Evolutionary conservation across 2,888 invertebrate species (phyloP), one percentile per base, ranked within the genome.

Genomic region (Apotomis turbidana): DNA sequence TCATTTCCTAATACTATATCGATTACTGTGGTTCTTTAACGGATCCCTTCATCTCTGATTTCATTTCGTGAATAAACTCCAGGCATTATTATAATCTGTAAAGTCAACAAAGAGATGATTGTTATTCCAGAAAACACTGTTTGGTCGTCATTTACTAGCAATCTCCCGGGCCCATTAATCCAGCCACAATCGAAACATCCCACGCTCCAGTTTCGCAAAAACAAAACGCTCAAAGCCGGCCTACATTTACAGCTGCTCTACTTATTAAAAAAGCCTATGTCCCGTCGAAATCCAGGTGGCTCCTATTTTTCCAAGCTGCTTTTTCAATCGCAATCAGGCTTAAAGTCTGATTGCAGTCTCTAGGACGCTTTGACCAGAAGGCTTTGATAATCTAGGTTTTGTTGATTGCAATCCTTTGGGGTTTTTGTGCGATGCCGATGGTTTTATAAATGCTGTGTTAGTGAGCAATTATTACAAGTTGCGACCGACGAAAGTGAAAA

Each of bases 271-370:
- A 41, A 41, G 41, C 41, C 41, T 49, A 49, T 49, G 10, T 49
- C 49, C 5, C 9, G 49, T 49, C 49, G 2, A 41, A 41, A 41
- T 41, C 4, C 41, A 41, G 6, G 41, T 5, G 5, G 41, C 10
- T 60, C 4, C 15, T 15, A 15, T 10, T 15, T 10, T 4, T 5
- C 27, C 27, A 5, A 12, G 36, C 8, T 4, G 46, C 3, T 8
- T 61, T 61, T 61, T 61, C 49, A 61, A 61, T 61, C 61, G 5
- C 46, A 58, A 58, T 58, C 58, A 61, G 27, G 46, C 27, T 15
- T n/a, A 27, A 61, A 49, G 49, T 61, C 61, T 49, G 61, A 61
- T 61, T 61, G 49, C 27, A 12, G 46, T 27, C 44, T 44, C 15
- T 49, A 10, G 15, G 8, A 44, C 15, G 60, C 60, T 60, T 27